These are phyloP conservation scores for Lepus americanus DNA, from an alignment of 2,113 vertebrate species.

Conservation along the genomic window DNA sequence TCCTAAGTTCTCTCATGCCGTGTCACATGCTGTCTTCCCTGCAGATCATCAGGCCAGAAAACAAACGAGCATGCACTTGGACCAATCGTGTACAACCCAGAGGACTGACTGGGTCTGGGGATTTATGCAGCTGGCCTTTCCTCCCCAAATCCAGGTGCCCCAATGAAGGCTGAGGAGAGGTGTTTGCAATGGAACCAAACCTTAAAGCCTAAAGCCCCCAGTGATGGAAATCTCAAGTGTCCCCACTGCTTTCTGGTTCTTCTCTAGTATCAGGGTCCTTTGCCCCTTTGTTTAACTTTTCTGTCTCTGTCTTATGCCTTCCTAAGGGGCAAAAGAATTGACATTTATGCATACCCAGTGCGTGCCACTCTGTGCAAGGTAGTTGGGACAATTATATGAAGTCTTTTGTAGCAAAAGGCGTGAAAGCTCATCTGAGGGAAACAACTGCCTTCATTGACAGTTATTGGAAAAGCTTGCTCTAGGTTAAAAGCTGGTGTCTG, in stretches of 20 bases:
- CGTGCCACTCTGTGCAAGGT: neutral
- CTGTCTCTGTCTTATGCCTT: neutral
- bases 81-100: neutral
- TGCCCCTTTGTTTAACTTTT: neutral
- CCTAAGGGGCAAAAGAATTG: neutral
- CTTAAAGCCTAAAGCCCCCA: neutral
- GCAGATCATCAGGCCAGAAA: neutral
- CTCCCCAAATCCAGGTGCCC: neutral
- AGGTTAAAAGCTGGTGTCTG: neutral
- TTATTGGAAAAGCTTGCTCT: neutral
- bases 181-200: neutral
- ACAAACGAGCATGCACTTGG: neutral
- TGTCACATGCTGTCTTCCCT: neutral
- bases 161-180: neutral
- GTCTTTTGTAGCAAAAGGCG: neutral
- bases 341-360: neutral
- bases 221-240: neutral
- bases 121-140: constrained; percentile 21
- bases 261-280: neutral
- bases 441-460: neutral
- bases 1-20: neutral
- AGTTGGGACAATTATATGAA: neutral
- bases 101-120: neutral
- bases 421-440: neutral
- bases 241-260: neutral